Conservation (phyloP, 2,797 vertebrate species). For the Rhinoraja longicauda region DNA sequence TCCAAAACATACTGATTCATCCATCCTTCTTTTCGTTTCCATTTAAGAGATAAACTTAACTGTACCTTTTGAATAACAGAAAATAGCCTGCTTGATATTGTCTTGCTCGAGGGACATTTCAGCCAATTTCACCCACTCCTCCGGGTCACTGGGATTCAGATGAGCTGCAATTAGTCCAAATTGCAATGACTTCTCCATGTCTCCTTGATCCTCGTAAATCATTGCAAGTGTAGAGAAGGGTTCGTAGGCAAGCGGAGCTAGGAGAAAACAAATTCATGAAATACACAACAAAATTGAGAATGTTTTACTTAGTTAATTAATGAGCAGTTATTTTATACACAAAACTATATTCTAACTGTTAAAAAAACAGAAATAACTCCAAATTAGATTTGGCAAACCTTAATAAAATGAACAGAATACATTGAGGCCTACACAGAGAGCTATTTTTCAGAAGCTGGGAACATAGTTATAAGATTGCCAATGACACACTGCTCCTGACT, state of each 20-base stretch:
- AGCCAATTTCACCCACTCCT: constrained; percentile 91
- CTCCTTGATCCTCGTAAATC: constrained; percentile 93
- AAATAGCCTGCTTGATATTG: constrained; percentile 89
- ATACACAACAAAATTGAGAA: not conserved
- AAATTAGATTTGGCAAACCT: not conserved
- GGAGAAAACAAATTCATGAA: not conserved
- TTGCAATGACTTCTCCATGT: constrained; percentile 88
- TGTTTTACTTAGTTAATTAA: not conserved
- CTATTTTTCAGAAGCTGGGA: not conserved
- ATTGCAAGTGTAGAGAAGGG: constrained; percentile 96
- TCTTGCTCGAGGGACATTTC: constrained; percentile 96
- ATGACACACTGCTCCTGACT: not conserved
- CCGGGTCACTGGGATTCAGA: constrained; percentile 89
- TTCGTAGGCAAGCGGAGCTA: constrained; percentile 91
- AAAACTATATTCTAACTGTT: not conserved
- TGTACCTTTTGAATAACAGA: constrained; percentile 90
- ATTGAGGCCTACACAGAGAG: not conserved
- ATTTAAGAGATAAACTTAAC: not conserved
- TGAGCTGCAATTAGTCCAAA: constrained; percentile 93
- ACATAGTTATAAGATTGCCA: not conserved
- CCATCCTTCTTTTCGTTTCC: not conserved
- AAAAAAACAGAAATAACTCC: not conserved
- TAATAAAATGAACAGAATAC: not conserved
- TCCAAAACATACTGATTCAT: not conserved
- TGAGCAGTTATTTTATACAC: not conserved